These are phyloP conservation scores for Trachelus tabidus DNA, from an alignment of 2,888 invertebrate genomes.

Conservation along the genomic window DNA sequence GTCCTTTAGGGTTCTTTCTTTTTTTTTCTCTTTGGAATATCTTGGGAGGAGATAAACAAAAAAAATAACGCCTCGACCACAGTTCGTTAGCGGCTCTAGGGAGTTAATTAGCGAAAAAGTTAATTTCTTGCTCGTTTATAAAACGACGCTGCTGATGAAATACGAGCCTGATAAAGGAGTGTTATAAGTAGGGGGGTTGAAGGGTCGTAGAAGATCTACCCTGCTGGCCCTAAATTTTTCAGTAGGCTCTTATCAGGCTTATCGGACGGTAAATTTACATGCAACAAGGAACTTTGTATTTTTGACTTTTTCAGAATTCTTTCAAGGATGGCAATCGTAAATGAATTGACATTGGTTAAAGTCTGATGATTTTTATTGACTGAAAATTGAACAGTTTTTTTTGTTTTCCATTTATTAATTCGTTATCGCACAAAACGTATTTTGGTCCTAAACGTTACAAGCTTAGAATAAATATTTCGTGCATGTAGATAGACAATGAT, in stretches of 20 bases:
- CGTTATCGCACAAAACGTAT: too few relatives aligned
- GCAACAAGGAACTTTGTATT: too few relatives aligned
- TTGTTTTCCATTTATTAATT: too few relatives aligned
- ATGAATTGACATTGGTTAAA: slow-evolving; percentile 59
- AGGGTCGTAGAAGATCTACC: too few relatives aligned
- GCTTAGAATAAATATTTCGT: too few relatives aligned
- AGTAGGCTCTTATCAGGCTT: too few relatives aligned
- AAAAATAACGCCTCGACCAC: slow-evolving; percentile 43
- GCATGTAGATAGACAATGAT: too few relatives aligned
- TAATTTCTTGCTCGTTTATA: slow-evolving; percentile 61
- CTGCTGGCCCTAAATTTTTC: too few relatives aligned
- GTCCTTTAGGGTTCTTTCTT: background rate
- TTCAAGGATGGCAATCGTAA: slow-evolving; percentile 43
- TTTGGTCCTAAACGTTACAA: too few relatives aligned
- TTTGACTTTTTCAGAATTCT: too few relatives aligned
- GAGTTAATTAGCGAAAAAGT: slow-evolving; percentile 65
- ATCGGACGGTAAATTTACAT: too few relatives aligned
- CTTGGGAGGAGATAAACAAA: slow-evolving; percentile 9
- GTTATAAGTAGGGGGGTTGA: slow-evolving; percentile 39
- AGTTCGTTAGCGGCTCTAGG: slow-evolving; percentile 61
- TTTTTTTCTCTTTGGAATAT: slow-evolving; percentile 2
- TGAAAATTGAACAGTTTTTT: background rate
- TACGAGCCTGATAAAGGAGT: slow-evolving; percentile 63
- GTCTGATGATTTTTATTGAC: slow-evolving; percentile 35
- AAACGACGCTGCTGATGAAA: slow-evolving; percentile 61